A percentile compares a stretch with the other conserved stretches of the same genome.
phyloP scores from a whole-genome alignment of 1,140 invertebrate genomes.

The Microplitis demolitor region DNA sequence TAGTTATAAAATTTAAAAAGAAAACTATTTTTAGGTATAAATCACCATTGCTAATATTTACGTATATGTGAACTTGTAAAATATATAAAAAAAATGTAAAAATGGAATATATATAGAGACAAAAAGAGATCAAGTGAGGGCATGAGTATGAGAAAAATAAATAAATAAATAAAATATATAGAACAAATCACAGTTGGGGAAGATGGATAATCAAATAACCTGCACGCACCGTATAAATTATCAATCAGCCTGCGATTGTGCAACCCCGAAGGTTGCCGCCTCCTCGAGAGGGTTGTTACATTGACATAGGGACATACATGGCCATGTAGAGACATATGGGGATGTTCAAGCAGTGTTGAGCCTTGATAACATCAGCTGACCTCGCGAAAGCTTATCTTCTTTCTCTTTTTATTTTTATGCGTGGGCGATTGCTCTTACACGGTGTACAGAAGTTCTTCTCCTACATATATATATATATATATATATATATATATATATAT shows the following conservation, averaged over 20 bases:
- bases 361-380: constrained; percentile 25
- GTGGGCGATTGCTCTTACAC: constrained; percentile 39
- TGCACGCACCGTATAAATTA: constrained; percentile 62
- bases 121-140: constrained; percentile 18
- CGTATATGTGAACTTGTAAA: background rate
- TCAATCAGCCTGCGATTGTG: constrained; percentile 61
- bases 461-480: too few relatives aligned
- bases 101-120: background rate
- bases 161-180: background rate
- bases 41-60: background rate
- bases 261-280: constrained; percentile 51
- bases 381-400: constrained; percentile 37
- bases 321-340: background rate
- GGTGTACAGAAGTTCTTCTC: background rate
- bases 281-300: constrained; percentile 55
- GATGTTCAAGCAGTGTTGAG: constrained; percentile 21
- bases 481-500: too few relatives aligned
- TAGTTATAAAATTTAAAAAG: too few relatives aligned
- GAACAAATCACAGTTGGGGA: constrained; percentile 25
- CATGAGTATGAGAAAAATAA: constrained; percentile 17
- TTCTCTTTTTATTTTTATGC: constrained; percentile 44
- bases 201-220: constrained; percentile 60
- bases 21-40: too few relatives aligned
- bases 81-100: background rate
- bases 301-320: constrained; percentile 20